Evolutionary conservation across 2,113 vertebrate genomes (phyloP).

Genomic region (Thunnus maccoyii): DNA sequence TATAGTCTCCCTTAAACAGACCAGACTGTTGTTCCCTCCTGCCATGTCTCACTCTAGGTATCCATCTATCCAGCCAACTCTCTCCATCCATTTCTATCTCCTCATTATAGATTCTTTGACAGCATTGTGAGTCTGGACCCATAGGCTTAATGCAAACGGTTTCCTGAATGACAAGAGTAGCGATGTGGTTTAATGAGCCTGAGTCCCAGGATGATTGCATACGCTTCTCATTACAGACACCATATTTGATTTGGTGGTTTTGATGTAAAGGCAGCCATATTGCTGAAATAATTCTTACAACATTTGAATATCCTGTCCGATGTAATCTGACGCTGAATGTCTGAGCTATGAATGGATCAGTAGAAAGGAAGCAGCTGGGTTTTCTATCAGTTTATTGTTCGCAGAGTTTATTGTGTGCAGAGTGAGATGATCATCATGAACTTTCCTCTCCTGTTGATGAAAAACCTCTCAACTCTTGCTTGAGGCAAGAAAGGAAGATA

Average conservation of each 20-base stretch:
- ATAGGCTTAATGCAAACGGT: neutral
- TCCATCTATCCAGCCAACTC: neutral
- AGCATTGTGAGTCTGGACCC: neutral
- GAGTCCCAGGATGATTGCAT: neutral
- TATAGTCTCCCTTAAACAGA: too few relatives aligned
- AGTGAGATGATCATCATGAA: too few relatives aligned
- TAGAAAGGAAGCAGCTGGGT: too few relatives aligned
- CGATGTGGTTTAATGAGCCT: constrained; percentile 33
- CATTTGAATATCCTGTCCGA: neutral
- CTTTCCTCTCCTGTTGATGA: too few relatives aligned
- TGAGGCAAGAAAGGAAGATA: neutral
- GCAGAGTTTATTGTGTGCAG: too few relatives aligned
- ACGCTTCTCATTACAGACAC: neutral
- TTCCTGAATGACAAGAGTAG: constrained; percentile 19
- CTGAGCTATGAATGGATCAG: too few relatives aligned
- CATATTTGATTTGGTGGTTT: too few relatives aligned
- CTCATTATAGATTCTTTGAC: neutral
- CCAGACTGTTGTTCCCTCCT: neutral
- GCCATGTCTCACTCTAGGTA: neutral
- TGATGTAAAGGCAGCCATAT: too few relatives aligned
- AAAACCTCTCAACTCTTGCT: neutral
- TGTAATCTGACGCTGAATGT: neutral
- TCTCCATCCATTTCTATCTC: neutral
- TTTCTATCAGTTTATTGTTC: too few relatives aligned
- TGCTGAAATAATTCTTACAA: too few relatives aligned